Evolutionary conservation across 1,140 invertebrate species (phyloP), one percentile per base, ranked within the genome.

Genomic region (Phortica variegata): DNA sequence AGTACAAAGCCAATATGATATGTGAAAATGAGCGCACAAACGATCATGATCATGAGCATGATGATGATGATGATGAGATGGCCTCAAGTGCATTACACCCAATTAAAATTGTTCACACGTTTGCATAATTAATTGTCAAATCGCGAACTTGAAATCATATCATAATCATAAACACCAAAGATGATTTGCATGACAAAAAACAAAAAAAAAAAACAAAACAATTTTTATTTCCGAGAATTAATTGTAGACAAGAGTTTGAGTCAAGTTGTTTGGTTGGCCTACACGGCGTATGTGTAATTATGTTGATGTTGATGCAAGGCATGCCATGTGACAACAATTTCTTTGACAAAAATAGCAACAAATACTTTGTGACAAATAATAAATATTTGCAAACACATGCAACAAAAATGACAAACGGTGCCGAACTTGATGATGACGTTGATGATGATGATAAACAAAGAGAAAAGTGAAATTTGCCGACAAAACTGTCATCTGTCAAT

Each of bases 401-500:
- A n/a, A n/a, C 23, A 6, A 26, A 26, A 26, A 26, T 56, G 60
- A n/a, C n/a, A n/a, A n/a, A n/a, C n/a, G n/a, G n/a, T n/a, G n/a
- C n/a, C n/a, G n/a, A n/a, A n/a, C n/a, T n/a, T n/a, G n/a, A n/a
- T n/a, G n/a, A n/a, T n/a, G n/a, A n/a, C n/a, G n/a, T n/a, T n/a
- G n/a, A n/a, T n/a, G n/a, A n/a, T n/a, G n/a, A n/a, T n/a, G n/a
- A n/a, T n/a, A n/a, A n/a, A n/a, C n/a, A 60, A 66, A 63, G 38
- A 50, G 33, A 38, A 63, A 70, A 66, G 57, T 69, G 60, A 70
- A 69, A 62, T 60, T 69, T 65, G 47, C 56, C 47, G 56, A 62
- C 65, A 61, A 65, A 69, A 65, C 65, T 68, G 65, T 72, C 68
- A 72, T 72, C 68, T 72, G 68, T 72, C 68, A 72, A 72, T 72